These are phyloP conservation scores for Glaucopsyche alexis DNA, from an alignment of 2,888 invertebrate species.

Conservation along the genomic window DNA sequence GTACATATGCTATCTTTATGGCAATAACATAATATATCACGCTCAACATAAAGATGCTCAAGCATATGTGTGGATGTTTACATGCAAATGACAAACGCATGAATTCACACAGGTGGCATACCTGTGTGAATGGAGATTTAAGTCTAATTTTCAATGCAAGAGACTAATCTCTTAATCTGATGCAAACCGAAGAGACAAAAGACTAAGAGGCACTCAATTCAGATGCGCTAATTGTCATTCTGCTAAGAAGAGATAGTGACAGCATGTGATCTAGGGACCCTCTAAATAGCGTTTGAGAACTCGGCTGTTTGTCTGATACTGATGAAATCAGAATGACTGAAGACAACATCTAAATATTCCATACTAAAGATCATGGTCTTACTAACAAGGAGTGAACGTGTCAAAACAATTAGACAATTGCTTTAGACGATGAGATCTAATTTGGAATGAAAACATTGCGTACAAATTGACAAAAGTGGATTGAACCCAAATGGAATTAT, in stretches of 20 bases:
- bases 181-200: neutral
- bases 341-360: neutral
- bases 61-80: neutral
- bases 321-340: neutral
- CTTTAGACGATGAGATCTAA: neutral
- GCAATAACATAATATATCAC: slow-evolving; percentile 15
- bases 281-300: too few relatives aligned
- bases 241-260: too few relatives aligned
- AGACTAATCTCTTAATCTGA: neutral
- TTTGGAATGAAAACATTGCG: neutral
- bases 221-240: neutral
- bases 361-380: neutral
- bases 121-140: neutral
- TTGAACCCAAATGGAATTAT: slow-evolving; percentile 20
- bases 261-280: too few relatives aligned
- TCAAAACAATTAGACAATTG: slow-evolving; percentile 13
- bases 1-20: slow-evolving; percentile 18
- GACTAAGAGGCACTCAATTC: neutral
- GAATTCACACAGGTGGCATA: slow-evolving; percentile 6
- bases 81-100: slow-evolving; percentile 16
- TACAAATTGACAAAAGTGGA: slow-evolving; percentile 2
- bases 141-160: slow-evolving; percentile 9
- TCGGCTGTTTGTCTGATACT: neutral
- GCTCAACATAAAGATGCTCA: neutral
- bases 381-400: slow-evolving; percentile 6